Percentiles rank a stretch among this genome's conserved stretches.
Evolutionary conservation across 2,113 vertebrate species (phyloP).

Genomic region (Phyllostomus discolor): DNA sequence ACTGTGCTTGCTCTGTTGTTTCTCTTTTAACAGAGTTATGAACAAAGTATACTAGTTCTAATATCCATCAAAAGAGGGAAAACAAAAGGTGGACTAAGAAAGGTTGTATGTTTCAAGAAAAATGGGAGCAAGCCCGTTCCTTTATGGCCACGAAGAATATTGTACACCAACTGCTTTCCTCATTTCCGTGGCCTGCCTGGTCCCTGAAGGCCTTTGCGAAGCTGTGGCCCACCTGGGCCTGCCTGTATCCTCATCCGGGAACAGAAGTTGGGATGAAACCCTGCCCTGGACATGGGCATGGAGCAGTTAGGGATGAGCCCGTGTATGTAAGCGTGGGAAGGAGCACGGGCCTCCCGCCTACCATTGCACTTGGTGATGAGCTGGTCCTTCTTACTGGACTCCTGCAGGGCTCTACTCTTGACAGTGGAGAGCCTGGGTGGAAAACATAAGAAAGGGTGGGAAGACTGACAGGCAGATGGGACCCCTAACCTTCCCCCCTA

Average conservation of each 20-base stretch:
- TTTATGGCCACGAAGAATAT: slow-evolving; percentile 73
- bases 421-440: slow-evolving; percentile 52
- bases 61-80: slow-evolving; percentile 35
- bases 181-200: slow-evolving; percentile 71
- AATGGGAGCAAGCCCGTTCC: slow-evolving; percentile 66
- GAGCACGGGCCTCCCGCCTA: slow-evolving; percentile 59
- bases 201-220: slow-evolving; percentile 68
- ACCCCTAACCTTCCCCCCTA: neutral
- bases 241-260: slow-evolving; percentile 64
- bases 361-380: slow-evolving; percentile 76
- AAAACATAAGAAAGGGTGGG: neutral
- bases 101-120: slow-evolving; percentile 60
- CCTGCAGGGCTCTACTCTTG: slow-evolving; percentile 58
- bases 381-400: slow-evolving; percentile 73
- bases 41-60: slow-evolving; percentile 32
- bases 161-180: slow-evolving; percentile 46
- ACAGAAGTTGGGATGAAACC: slow-evolving; percentile 65
- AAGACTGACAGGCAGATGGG: neutral
- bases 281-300: slow-evolving; percentile 46
- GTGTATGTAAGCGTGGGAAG: slow-evolving; percentile 31
- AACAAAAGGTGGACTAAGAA: slow-evolving; percentile 67
- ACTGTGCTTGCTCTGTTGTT: neutral
- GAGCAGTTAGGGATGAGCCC: slow-evolving; percentile 50
- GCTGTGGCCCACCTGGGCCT: slow-evolving; percentile 56
- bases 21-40: neutral